These are phyloP conservation scores for Ictalurus furcatus DNA, from an alignment of 2,113 vertebrate species.

Conservation along the genomic window DNA sequence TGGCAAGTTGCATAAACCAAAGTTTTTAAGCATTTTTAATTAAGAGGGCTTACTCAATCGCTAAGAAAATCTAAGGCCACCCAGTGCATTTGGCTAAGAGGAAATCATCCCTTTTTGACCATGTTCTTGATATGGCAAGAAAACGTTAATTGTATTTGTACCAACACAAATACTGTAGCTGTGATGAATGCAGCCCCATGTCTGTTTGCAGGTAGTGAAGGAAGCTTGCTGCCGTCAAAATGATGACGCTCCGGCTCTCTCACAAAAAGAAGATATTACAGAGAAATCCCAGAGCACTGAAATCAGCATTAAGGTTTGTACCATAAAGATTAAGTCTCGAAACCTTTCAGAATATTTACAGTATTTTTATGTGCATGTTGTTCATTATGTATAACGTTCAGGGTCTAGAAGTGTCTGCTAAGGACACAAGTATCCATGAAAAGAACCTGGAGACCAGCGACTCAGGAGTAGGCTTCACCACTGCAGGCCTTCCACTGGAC, in stretches of 20 bases:
- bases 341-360: not conserved
- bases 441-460: conserved; percentile 77
- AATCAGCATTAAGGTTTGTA: conserved; percentile 78
- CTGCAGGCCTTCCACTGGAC: conserved; percentile 73
- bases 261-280: conserved; percentile 73
- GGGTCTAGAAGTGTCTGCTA: conserved; percentile 79
- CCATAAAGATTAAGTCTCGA: not conserved
- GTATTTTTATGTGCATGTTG: not conserved
- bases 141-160: not conserved
- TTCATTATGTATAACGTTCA: conserved; percentile 43
- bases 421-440: conserved; percentile 66
- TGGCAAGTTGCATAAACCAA: not conserved
- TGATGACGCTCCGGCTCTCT: conserved; percentile 73
- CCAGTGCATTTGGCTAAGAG: not conserved
- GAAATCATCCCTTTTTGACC: not conserved
- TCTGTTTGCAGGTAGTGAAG: conserved; percentile 72
- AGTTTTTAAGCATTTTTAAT: not conserved
- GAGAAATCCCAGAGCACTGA: conserved; percentile 80
- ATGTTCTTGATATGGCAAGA: not conserved
- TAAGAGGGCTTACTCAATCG: not conserved
- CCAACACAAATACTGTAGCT: not conserved
- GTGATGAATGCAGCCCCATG: conserved; percentile 3
- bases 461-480: conserved; percentile 78
- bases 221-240: conserved; percentile 72
- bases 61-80: not conserved